Evolutionary conservation across 2,888 invertebrate genomes (phyloP).

Genomic region (Melangyna quadrimaculata): DNA sequence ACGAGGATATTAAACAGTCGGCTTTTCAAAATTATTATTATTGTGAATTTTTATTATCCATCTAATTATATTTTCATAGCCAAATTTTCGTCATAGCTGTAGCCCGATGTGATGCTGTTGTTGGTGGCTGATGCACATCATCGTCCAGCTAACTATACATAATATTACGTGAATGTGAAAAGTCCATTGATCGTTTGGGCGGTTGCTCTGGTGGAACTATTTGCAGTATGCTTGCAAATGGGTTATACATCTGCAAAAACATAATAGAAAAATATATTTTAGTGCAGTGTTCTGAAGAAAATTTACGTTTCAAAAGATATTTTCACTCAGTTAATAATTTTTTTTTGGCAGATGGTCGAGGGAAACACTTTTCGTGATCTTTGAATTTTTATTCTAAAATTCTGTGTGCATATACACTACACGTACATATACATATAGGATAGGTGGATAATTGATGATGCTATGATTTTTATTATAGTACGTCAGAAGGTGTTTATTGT

Average conservation of each 20-base stretch:
- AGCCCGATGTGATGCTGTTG: background rate
- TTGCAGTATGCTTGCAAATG: slow-evolving; percentile 16
- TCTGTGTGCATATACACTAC: background rate
- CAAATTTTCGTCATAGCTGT: slow-evolving; percentile 17
- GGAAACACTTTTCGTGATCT: background rate
- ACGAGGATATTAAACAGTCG: slow-evolving; percentile 68
- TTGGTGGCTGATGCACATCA: background rate
- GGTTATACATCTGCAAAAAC: background rate
- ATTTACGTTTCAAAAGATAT: slow-evolving; percentile 22
- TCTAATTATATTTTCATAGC: slow-evolving; percentile 69
- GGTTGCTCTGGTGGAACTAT: slow-evolving; percentile 18
- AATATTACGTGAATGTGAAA: background rate
- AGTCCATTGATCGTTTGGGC: slow-evolving; percentile 7
- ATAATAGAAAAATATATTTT: background rate
- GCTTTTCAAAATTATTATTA: slow-evolving; percentile 68
- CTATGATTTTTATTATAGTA: slow-evolving; percentile 54
- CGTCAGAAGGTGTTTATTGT: slow-evolving; percentile 68
- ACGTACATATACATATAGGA: background rate
- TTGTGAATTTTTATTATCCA: slow-evolving; percentile 66
- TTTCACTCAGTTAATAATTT: slow-evolving; percentile 14
- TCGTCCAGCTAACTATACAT: background rate
- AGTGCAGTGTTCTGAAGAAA: background rate
- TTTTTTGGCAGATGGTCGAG: background rate
- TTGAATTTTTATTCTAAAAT: slow-evolving; percentile 33
- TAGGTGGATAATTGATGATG: slow-evolving; percentile 57